A percentile compares a stretch with the other conserved stretches of the same genome.
Evolutionary conservation across 1,140 invertebrate genomes (phyloP).

Genomic region (Episyrphus balteatus): DNA sequence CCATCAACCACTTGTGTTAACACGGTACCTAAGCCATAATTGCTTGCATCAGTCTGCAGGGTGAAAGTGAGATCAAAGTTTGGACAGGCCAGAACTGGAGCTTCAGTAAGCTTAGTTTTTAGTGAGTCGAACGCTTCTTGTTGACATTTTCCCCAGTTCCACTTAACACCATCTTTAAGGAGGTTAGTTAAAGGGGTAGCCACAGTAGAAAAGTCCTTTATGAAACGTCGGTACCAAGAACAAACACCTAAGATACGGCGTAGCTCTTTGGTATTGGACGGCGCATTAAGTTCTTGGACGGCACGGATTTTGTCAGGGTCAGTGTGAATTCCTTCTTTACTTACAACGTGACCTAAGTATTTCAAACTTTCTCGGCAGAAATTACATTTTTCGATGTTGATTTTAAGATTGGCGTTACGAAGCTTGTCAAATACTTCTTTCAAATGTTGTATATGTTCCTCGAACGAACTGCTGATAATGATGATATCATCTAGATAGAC

Average conservation of each 20-base stretch:
- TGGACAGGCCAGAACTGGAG: no score
- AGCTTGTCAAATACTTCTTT: background rate
- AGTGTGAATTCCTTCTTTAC: constrained; percentile 3
- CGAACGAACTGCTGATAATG: constrained; percentile 1
- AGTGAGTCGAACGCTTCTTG: no score
- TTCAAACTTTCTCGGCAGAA: background rate
- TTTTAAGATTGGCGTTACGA: background rate
- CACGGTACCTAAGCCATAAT: no score
- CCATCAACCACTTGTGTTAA: no score
- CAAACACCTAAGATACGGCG: constrained; percentile 1
- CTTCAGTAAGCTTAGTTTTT: no score
- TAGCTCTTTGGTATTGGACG: constrained; percentile 1
- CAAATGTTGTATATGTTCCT: background rate
- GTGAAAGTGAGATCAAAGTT: no score
- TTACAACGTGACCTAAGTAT: constrained; percentile 2
- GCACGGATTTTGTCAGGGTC: constrained; percentile 6
- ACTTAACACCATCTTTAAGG: background rate
- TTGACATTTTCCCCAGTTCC: no score
- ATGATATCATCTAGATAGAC: constrained; percentile 6
- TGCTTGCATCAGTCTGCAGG: no score
- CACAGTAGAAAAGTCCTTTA: constrained; percentile 4
- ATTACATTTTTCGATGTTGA: constrained; percentile 1
- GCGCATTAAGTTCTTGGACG: constrained; percentile 1
- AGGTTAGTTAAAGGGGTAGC: constrained; percentile 2
- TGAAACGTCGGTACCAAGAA: constrained; percentile 10